A percentile compares a stretch with the other conserved stretches of the same genome.
Conservation (phyloP, 2,113 vertebrate genomes). For the Ranitomeya imitator region DNA sequence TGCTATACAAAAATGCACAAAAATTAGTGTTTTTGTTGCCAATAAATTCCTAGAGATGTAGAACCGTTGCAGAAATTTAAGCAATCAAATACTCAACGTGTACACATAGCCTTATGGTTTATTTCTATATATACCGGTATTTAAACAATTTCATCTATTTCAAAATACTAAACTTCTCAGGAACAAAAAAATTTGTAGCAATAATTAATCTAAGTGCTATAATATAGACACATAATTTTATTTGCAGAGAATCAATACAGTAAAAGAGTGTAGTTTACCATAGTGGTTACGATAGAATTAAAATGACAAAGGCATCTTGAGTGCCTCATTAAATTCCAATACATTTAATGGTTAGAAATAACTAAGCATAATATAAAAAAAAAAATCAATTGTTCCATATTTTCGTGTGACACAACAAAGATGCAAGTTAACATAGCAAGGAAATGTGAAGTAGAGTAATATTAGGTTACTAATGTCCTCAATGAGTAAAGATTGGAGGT, state of each 20-base stretch:
- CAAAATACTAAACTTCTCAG: background rate
- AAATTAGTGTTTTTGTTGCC: too few relatives aligned
- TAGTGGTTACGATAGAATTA: background rate
- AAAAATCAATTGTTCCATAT: background rate
- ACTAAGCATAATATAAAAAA: slow-evolving; percentile 3
- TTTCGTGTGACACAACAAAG: background rate
- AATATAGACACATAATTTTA: background rate
- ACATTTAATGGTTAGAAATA: slow-evolving; percentile 1
- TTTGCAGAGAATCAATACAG: background rate
- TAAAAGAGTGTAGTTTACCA: background rate
- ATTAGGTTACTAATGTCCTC: slow-evolving; percentile 11
- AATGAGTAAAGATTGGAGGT: background rate
- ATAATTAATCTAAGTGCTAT: background rate
- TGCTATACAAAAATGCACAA: too few relatives aligned
- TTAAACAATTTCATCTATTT: background rate
- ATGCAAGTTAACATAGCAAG: background rate
- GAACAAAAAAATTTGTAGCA: background rate
- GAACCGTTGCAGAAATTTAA: too few relatives aligned
- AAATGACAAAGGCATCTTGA: slow-evolving; percentile 16
- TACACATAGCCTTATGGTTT: too few relatives aligned
- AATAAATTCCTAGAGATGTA: too few relatives aligned
- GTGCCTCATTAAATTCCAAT: slow-evolving; percentile 17
- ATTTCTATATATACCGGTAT: too few relatives aligned
- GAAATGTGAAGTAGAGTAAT: background rate
- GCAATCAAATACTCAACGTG: too few relatives aligned